phyloP scores from a whole-genome alignment of 2,888 invertebrate genomes.

The Reticulitermes lucifugus region DNA sequence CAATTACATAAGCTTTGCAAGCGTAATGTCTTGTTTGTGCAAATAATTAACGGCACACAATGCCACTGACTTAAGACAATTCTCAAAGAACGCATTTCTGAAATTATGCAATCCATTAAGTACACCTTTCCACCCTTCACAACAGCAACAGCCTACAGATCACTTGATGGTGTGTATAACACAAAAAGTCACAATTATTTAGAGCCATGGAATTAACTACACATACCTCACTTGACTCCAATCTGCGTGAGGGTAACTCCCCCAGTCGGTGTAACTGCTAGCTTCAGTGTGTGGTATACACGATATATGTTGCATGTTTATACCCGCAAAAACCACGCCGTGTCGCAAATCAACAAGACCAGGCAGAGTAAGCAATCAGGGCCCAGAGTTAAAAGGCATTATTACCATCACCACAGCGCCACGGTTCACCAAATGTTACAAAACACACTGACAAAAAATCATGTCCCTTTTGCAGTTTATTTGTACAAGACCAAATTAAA shows the following conservation, averaged over 20 bases:
- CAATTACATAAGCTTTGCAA: too few relatives aligned
- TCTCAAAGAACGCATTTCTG: too few relatives aligned
- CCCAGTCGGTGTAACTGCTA: slow-evolving; percentile 9
- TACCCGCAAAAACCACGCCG: slow-evolving; percentile 65
- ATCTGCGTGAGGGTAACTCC: slow-evolving; percentile 1
- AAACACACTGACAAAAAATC: slow-evolving; percentile 42
- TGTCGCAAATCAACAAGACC: slow-evolving; percentile 62
- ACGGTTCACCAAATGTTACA: slow-evolving; percentile 43
- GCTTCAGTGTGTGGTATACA: slow-evolving; percentile 34
- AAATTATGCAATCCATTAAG: too few relatives aligned
- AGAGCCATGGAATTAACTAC: slow-evolving; percentile 1
- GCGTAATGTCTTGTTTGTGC: too few relatives aligned
- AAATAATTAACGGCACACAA: too few relatives aligned
- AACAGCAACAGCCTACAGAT: too few relatives aligned
- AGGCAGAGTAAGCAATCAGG: slow-evolving; percentile 47
- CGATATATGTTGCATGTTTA: slow-evolving; percentile 59
- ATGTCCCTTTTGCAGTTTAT: slow-evolving; percentile 41
- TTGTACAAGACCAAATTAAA: slow-evolving; percentile 37
- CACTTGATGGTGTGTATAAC: not conserved
- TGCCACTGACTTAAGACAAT: too few relatives aligned
- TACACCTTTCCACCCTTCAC: too few relatives aligned
- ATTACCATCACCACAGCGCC: slow-evolving; percentile 36
- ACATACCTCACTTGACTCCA: slow-evolving; percentile 12
- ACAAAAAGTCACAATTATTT: slow-evolving; percentile 2
- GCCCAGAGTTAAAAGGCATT: slow-evolving; percentile 46